phyloP scores from a whole-genome alignment of 1,140 invertebrate species.

The Panagrolaimus sp. region DNA sequence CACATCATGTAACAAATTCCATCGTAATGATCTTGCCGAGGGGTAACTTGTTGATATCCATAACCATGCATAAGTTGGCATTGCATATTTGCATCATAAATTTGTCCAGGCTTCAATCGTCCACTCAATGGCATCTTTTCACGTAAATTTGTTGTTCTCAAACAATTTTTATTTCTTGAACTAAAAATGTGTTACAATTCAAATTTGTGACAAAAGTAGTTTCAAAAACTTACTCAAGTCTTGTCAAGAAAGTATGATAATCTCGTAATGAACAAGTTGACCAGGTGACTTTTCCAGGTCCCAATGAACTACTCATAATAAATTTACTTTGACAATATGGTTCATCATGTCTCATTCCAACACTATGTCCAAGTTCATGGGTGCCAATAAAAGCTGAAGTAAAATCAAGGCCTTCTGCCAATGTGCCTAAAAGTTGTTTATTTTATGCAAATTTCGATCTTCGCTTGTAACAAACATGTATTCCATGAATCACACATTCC shows the following conservation, averaged over 20 bases:
- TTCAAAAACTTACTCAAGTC: conserved; percentile 48
- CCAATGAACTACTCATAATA: conserved; percentile 61
- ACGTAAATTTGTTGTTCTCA: conserved; percentile 46
- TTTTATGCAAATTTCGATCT: not conserved
- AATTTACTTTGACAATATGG: conserved; percentile 54
- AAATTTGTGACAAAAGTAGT: not conserved
- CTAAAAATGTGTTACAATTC: too few species aligned
- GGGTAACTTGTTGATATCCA: conserved; percentile 56
- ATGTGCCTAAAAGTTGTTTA: conserved; percentile 36
- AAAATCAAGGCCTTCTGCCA: conserved; percentile 58
- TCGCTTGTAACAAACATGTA: conserved; percentile 29
- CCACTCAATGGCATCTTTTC: conserved; percentile 48
- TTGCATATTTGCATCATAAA: conserved; percentile 58
- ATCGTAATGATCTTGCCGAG: conserved; percentile 56
- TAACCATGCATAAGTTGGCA: conserved; percentile 55
- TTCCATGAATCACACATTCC: conserved; percentile 60
- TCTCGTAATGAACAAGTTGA: conserved; percentile 60
- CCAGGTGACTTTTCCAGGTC: conserved; percentile 63
- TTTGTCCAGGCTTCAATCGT: conserved; percentile 52
- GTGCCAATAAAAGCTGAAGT: conserved; percentile 59
- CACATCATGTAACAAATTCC: conserved; percentile 60
- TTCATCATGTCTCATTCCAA: conserved; percentile 60
- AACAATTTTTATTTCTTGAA: conserved; percentile 52
- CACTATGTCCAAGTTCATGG: conserved; percentile 56
- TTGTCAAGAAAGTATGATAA: conserved; percentile 56